Base-by-base conservation (phyloP, 2,113 vertebrate species). In the Callipepla californica region DNA sequence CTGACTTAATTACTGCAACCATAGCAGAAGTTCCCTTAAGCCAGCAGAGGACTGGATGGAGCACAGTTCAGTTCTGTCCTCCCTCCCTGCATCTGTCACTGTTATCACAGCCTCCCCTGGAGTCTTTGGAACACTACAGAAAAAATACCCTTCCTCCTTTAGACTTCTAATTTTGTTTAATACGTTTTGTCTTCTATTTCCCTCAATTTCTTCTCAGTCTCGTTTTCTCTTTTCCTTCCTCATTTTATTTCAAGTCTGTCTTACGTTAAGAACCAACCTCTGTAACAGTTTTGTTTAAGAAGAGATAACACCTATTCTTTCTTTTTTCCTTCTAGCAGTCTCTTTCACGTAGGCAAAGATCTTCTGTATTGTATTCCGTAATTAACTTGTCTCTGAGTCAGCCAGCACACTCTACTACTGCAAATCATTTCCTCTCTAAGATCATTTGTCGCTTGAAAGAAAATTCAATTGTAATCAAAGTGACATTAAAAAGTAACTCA, bases 301-400 rank as follows among this genome's bases (percentile, higher is more conserved):
- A 69, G 67, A 92, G 34, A 55, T 15, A 84, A 36, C 34, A 55
- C 26, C 48, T 83, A 32, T 76, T 90, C 17, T 13, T 84, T 81
- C 80, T 61, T 18, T 48, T 58, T 80, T 26, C 92, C 87, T 61
- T 75, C 40, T 61, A 80, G 47, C 23, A 55, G 22, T 74, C 47
- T 91, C 47, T 34, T 89, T 89, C 68, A 61, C 66, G 59, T 21
- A 87, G 87, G 38, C 59, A 93, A 87, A 91, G 59, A 22, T 55
- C 83, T 78, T 89, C 79, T 87, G 73, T 47, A 28, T 61, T 91
- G 45, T 83, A 34, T 87, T 95, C 81, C 63, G 67, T 85, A 92
- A 95, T 93, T 90, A 91, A 69, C 53, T 95, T 94, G 87, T 74
- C 94, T 94, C 93, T 85, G 84, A 87, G 63, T 81, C 82, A 89